Evolutionary conservation across 2,113 vertebrate species (phyloP), one percentile per base, ranked within the genome.

Genomic region (Macroglossus sobrinus): DNA sequence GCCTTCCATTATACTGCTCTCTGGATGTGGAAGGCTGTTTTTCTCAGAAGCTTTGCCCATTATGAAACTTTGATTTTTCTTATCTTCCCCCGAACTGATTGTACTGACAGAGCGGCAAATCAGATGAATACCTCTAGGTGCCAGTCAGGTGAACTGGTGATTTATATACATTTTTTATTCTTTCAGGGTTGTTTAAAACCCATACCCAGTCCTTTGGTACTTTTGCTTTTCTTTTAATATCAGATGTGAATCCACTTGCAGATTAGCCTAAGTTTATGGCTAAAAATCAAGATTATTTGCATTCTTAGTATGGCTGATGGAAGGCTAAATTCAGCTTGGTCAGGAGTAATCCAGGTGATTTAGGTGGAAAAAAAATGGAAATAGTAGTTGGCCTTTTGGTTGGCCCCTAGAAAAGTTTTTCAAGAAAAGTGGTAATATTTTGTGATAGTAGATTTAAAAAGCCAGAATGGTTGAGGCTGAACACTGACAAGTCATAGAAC

Each of bases 361-460:
- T 61, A 81, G 35, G 26, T 76, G 10, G 90, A 84, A 53, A 59
- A 33, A 53, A 79, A 50, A 11, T 47, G 11, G 50, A 79, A 68
- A 38, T 40, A 74, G 68, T 69, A 0, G 3, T 87, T 96, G 40
- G 24, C 26, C 14, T 35, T 85, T 89, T 89, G 75, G 5, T 35
- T 91, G 61, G 5, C 74, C 21, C n/a, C 9, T 43, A 55, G 45
- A 84, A 50, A 66, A 16, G 14, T 64, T 91, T 89, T 22, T 13
- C 78, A 16, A 69, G 55, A 43, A 66, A 94, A 64, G 18, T 22
- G 47, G 50, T 80, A 84, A 50, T 74, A 43, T 92, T 95, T 95
- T 92, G 22, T 93, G 55, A 57, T 81, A n/a, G n/a, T 68, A 24
- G 33, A n/a, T 95, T 84, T 96, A 38, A 93, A 68, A 18, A 94